Conservation (phyloP, 2,888 invertebrate species). For the Siphonodentalium dalli region DNA sequence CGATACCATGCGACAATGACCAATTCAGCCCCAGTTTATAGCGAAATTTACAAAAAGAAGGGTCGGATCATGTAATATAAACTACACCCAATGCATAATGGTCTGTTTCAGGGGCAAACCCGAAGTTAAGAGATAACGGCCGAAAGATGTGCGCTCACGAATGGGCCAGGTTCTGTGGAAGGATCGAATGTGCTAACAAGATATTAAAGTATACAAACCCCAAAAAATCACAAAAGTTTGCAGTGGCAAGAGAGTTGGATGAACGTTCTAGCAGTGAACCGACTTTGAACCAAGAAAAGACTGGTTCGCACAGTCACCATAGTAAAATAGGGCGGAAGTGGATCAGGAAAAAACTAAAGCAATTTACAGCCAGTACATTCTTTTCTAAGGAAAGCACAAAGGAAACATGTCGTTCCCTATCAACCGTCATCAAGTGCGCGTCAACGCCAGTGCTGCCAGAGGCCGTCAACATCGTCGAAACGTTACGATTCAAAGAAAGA, state of each 20-base stretch:
- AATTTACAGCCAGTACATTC: constrained; percentile 23
- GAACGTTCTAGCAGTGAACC: constrained; percentile 72
- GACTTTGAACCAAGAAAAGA: constrained; percentile 40
- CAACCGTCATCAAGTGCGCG: constrained; percentile 49
- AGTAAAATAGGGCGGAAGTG: constrained; percentile 40
- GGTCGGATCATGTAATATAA: too few relatives aligned
- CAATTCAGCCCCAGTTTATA: too few relatives aligned
- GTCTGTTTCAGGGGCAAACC: constrained; percentile 72
- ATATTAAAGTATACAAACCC: constrained; percentile 72
- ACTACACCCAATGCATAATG: too few relatives aligned
- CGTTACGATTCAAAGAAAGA: too few relatives aligned
- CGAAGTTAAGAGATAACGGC: constrained; percentile 74
- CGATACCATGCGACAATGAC: too few relatives aligned
- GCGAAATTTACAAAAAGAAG: too few relatives aligned
- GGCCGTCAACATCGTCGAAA: too few relatives aligned
- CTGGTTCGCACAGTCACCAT: constrained; percentile 24
- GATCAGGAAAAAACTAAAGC: constrained; percentile 44
- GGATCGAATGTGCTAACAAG: constrained; percentile 75
- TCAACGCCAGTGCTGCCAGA: constrained; percentile 49
- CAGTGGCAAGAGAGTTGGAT: constrained; percentile 39
- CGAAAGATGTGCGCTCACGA: constrained; percentile 76
- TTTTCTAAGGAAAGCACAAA: too few relatives aligned
- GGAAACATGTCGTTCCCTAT: constrained; percentile 39
- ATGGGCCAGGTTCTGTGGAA: constrained; percentile 79
- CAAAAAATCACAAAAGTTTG: constrained; percentile 51